Evolutionary conservation across 2,888 invertebrate species (phyloP).

Genomic region (Meta bourneti): DNA sequence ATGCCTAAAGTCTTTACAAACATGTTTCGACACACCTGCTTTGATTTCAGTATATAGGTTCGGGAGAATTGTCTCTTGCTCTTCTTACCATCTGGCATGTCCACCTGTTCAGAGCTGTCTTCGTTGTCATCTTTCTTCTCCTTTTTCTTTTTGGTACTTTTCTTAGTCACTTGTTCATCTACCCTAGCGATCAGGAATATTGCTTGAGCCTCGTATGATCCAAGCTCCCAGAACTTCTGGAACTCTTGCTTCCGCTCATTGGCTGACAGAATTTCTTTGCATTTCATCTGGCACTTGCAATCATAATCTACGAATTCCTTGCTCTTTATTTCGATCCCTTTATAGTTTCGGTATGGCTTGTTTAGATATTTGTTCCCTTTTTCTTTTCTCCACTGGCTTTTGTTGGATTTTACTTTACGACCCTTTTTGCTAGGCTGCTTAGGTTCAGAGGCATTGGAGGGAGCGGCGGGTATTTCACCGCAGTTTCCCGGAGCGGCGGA

Average conservation of each 20-base stretch:
- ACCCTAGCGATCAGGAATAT: constrained; percentile 70
- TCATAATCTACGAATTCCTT: constrained; percentile 72
- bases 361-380: constrained; percentile 71
- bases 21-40: constrained; percentile 71
- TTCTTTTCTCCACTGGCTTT: constrained; percentile 71
- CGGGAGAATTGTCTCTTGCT: constrained; percentile 70
- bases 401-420: constrained; percentile 59
- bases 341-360: constrained; percentile 71
- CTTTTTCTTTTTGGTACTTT: constrained; percentile 64
- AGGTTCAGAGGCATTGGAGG: constrained; percentile 16
- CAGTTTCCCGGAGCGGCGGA: neutral
- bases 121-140: constrained; percentile 57
- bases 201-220: constrained; percentile 72
- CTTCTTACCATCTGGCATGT: constrained; percentile 26
- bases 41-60: constrained; percentile 69
- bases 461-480: neutral
- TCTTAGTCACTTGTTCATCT: constrained; percentile 70
- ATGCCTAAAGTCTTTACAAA: constrained; percentile 71
- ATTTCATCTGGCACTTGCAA: constrained; percentile 68
- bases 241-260: constrained; percentile 65
- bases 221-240: constrained; percentile 71
- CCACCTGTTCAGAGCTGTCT: constrained; percentile 2
- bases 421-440: constrained; percentile 46
- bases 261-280: constrained; percentile 55
- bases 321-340: constrained; percentile 69